phyloP scores from a whole-genome alignment of 2,888 invertebrate species.

The Rhagonycha lutea region DNA sequence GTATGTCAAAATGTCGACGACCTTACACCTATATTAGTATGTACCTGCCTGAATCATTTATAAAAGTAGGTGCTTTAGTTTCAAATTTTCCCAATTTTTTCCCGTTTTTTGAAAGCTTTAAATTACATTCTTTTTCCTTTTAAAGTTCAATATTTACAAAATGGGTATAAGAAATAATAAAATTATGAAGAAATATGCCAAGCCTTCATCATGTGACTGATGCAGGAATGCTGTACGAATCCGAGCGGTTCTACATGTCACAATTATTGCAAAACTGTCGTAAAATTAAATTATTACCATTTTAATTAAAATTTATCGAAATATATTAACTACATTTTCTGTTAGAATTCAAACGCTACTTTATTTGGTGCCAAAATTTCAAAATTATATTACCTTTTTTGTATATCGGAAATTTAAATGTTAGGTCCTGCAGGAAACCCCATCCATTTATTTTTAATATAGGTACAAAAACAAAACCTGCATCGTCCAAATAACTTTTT shows the following conservation, averaged over 20 bases:
- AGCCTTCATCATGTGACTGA: slow-evolving; percentile 41
- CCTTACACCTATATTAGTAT: slow-evolving; percentile 35
- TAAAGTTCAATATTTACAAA: not conserved
- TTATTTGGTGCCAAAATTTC: not conserved
- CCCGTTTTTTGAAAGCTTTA: not conserved
- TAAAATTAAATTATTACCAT: slow-evolving; percentile 23
- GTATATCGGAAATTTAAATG: not conserved
- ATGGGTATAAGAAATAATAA: slow-evolving; percentile 19
- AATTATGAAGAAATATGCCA: slow-evolving; percentile 36
- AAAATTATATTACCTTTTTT: not conserved
- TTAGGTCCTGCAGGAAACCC: not conserved
- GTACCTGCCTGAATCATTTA: not conserved
- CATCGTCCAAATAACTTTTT: too few species aligned
- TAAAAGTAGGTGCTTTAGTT: slow-evolving; percentile 8
- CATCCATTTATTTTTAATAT: not conserved
- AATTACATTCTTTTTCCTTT: not conserved
- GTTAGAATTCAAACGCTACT: slow-evolving; percentile 5
- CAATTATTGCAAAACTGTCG: slow-evolving; percentile 34
- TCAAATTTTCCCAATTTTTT: not conserved
- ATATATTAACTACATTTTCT: not conserved
- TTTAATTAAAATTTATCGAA: slow-evolving; percentile 2
- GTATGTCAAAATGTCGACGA: slow-evolving; percentile 53
- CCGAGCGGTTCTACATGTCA: slow-evolving; percentile 36
- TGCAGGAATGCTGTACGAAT: slow-evolving; percentile 38
- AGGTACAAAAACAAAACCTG: too few species aligned